Evolutionary conservation across 2,888 invertebrate genomes (phyloP), one percentile per base, ranked within the genome.

Genomic region (Rhaphigaster nebulosa): DNA sequence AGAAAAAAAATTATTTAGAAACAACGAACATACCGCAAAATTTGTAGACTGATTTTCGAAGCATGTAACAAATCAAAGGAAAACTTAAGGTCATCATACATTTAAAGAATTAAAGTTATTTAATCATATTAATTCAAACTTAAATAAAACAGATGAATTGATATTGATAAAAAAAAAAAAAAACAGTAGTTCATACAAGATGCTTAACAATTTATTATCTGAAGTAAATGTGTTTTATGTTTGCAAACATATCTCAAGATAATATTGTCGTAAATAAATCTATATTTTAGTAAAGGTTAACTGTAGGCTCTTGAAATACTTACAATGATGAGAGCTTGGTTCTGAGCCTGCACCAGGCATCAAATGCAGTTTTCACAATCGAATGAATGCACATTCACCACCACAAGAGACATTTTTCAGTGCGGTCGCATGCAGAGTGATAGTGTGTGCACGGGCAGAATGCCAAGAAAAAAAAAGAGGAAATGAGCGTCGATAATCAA

Each of bases 1-100:
- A 76, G 15, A 76, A 76, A 76, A 45, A 84, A 80, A 80, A 80
- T 41, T 34, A 60, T 60, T 76, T 76, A 38, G 38, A 10, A 45
- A 84, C 84, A 84, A 45, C n/a, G 18, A 91, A 94, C 94, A 93
- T 94, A 94, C 94, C 94, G 94, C 94, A 93, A 94, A 94, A 93
- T 94, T 94, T 93, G 94, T 93, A 93, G 92, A 92, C 93, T 94
- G 93, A 93, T 90, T 91, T 92, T 91, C 90, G 91, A 90, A 93
- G 94, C 94, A 94, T 94, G 94, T 93, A 94, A 94, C 93, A 94
- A 93, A 93, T 93, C 60, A 89, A 91, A 91, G 90, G 84, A 90
- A 90, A 90, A 91, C 90, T 87, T 91, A 87, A 92, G 90, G 91
- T 87, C 45, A 91, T 88, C 88, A 70, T 88, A 90, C 52, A 89